Evolutionary conservation across 2,888 invertebrate genomes (phyloP), one percentile per base, ranked within the genome.

Genomic region (Limnephilus auricula): DNA sequence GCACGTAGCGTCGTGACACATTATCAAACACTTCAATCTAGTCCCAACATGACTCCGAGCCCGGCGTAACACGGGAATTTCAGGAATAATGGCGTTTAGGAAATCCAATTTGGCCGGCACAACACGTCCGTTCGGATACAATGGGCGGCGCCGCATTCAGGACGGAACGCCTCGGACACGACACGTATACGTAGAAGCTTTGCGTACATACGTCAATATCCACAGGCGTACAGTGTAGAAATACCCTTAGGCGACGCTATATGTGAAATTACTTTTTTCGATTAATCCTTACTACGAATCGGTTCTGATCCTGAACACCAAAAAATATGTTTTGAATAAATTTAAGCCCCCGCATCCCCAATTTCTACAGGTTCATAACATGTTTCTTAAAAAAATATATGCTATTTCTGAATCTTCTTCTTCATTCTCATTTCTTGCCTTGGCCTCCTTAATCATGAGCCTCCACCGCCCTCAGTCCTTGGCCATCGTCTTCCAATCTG

Each of bases 21-120:
- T 25, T 65, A 65, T n/a, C 65, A 65, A 65, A 25, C 65, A 65
- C 65, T 65, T 65, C 25, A 65, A n/a, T 65, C 65, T 25, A 25
- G 65, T 65, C n/a, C 25, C 65, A 65, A 65, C 65, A 65, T 25
- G 65, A 65, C 25, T 65, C 65, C 65, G 25, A 25, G 65, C n/a
- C 65, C 65, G 65, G 65, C 65, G 65, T 65, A 65, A 65, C 65
- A 65, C n/a, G 65, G 65, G 65, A 65, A 65, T 65, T 65, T n/a
- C 65, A n/a, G 32, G 82, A 82, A 82, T 82, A 82, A 82, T 82
- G 82, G 82, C 34, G 15, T 82, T 82, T 34, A 25, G 82, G 34
- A 82, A 82, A 82, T 82, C 82, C 82, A 82, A 82, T 82, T 82
- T 82, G 82, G n/a, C 32, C 82, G n/a, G 32, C 82, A 18, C 82